Evolutionary conservation across 30 jellyfish, hydroid and myxozoan species (phyloP), one percentile per base, ranked within the genome.

Genomic region (Cassiopea andromeda): DNA sequence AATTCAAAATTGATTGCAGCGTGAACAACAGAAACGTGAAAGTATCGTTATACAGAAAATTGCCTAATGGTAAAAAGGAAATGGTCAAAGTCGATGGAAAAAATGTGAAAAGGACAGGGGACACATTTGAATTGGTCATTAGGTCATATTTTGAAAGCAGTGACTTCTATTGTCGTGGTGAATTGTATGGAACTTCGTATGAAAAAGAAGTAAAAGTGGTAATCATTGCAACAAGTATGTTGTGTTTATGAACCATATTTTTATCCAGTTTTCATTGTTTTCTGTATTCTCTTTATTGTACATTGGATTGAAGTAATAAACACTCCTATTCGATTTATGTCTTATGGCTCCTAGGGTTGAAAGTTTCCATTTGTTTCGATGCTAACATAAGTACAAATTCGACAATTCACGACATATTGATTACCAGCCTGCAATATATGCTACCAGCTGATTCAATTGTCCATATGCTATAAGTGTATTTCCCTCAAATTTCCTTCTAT

Each of bases 1-100:
- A 19, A 14, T 48, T 77, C 48, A 49, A 47, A n/a, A 49, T 77
- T 15, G 86, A 77, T 54, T 77, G 86, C 74, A 77, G 74, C 49
- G 86, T 77, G 19, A 49, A 50, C 54, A 77, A 50, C n/a, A 43
- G 27, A 1, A 15, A 49, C 27, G 86, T 77, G 46, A 49, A 77
- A 59, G 15, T 77, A 46, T 46, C 73, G 27, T 50, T 77, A 2
- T 77, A 77, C 73, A 48, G 54, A 48, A 49, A 48, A 18, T 2
- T 49, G 75, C 19, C 54, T 46, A 15, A 49, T 49, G 72, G 72
- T 0, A 38, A 19, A 1, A 77, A 77, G 27, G 59, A 77, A 48
- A 77, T 19, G 0, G 86, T 77, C 12, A 48, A 19, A 77, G 60
- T 77, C 27, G 86, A 77, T 27, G 86, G 86, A 5, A 38, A 77